Conservation (phyloP, 2,797 vertebrate species). For the Spondyliosoma cantharus region DNA sequence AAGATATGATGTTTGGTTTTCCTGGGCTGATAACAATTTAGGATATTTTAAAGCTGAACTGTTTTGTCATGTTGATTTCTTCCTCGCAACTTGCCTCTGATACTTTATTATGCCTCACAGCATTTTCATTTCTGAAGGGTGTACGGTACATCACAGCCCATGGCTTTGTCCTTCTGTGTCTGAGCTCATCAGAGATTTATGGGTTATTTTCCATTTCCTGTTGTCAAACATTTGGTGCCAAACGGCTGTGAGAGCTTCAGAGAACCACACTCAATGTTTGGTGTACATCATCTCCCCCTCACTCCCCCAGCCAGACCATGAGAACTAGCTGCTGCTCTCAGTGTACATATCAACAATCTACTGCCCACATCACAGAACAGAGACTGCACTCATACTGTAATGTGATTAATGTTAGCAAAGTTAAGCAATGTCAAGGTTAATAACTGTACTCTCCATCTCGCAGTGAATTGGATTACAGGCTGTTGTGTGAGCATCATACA, state of each 20-base stretch:
- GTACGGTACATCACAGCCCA: constrained; percentile 34
- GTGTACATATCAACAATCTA: constrained; percentile 41
- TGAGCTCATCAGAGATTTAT: constrained; percentile 28
- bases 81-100: constrained; percentile 60
- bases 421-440: constrained; percentile 58
- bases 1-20: constrained; percentile 67
- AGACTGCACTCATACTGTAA: constrained; percentile 33
- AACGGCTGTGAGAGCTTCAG: constrained; percentile 33
- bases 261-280: constrained; percentile 15
- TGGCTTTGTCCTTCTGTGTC: constrained; percentile 67
- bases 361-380: constrained; percentile 33
- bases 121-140: constrained; percentile 27
- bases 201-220: constrained; percentile 15
- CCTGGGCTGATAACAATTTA: constrained; percentile 72
- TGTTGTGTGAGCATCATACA: constrained; percentile 33
- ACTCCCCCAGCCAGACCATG: background rate
- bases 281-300: background rate
- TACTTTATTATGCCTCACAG: constrained; percentile 22
- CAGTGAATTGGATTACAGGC: constrained; percentile 47
- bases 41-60: constrained; percentile 73
- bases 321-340: constrained; percentile 14
- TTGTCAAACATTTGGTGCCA: constrained; percentile 55
- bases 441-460: constrained; percentile 41
- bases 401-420: constrained; percentile 56
- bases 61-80: constrained; percentile 70